Conservation (phyloP, 1,140 invertebrate species). For the Drosophila parvula region DNA sequence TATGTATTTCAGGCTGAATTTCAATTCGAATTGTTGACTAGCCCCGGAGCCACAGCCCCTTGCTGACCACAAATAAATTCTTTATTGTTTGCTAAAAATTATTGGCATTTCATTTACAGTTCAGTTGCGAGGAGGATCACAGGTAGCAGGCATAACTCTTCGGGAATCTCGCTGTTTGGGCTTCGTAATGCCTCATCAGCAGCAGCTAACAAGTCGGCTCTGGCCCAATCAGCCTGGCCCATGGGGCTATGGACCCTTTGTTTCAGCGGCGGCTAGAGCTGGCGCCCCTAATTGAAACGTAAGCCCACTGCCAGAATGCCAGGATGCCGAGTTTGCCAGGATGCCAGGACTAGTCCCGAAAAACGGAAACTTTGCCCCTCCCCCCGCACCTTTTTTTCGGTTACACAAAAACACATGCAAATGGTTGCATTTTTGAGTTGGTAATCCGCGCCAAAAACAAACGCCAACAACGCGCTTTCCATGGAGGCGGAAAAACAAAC, state of each 20-base stretch:
- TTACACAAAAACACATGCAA: conserved; percentile 32
- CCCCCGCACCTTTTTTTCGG: too few relatives aligned
- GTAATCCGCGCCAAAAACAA: conserved; percentile 62
- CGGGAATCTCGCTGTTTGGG: neutral
- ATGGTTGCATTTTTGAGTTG: conserved; percentile 59
- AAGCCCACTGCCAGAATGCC: conserved; percentile 31
- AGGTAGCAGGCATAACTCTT: neutral
- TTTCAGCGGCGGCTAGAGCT: conserved; percentile 7
- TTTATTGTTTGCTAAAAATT: too few relatives aligned
- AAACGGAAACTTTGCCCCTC: conserved; percentile 24
- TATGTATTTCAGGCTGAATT: neutral
- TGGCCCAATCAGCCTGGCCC: conserved; percentile 34
- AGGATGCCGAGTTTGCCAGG: neutral
- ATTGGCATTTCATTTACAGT: too few relatives aligned
- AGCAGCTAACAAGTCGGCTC: conserved; percentile 29
- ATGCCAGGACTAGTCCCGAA: conserved; percentile 23
- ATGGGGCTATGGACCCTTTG: conserved; percentile 9
- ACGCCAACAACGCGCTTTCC: conserved; percentile 16
- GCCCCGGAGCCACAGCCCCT: too few relatives aligned
- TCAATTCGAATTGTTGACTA: neutral
- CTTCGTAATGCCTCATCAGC: neutral
- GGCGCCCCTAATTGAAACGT: conserved; percentile 66
- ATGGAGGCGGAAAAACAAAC: conserved; percentile 2
- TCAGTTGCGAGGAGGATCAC: neutral
- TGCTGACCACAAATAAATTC: too few relatives aligned